Conservation (phyloP, 2,797 vertebrate genomes). For the Coilia nasus region DNA sequence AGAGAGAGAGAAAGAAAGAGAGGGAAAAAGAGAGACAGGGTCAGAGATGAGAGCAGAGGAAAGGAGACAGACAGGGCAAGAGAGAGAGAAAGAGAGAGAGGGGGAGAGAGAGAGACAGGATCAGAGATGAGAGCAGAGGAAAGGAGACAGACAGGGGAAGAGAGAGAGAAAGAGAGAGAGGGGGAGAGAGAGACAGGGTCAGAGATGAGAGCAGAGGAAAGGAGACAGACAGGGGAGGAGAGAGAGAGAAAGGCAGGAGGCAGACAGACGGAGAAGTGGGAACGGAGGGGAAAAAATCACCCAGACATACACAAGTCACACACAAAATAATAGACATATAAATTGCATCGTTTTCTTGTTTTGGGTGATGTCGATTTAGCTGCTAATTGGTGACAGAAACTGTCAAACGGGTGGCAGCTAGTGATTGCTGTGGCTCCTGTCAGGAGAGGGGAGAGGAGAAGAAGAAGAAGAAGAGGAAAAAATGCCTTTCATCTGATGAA, state of each 20-base stretch:
- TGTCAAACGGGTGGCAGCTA: conserved; percentile 97
- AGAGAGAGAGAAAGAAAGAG: conserved; percentile 61
- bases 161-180: too few species aligned
- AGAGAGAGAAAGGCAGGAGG: background rate
- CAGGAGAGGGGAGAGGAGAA: conserved; percentile 79
- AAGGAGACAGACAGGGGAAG: too few species aligned
- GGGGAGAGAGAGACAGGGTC: background rate
- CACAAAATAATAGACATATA: conserved; percentile 78
- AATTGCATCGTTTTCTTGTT: conserved; percentile 85
- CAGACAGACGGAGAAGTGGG: conserved; percentile 37
- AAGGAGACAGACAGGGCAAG: too few species aligned
- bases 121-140: too few species aligned
- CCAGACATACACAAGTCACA: conserved; percentile 75
- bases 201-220: conserved; percentile 40
- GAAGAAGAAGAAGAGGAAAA: conserved; percentile 39
- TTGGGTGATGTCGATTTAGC: conserved; percentile 97
- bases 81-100: too few species aligned
- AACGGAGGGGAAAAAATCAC: conserved; percentile 61
- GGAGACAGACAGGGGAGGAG: too few species aligned
- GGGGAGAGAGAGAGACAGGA: too few species aligned
- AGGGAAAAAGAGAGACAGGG: background rate
- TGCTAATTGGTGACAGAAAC: conserved; percentile 99
- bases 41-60: conserved; percentile 33
- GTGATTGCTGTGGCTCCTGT: conserved; percentile 89
- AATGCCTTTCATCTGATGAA: conserved; percentile 86